Base-by-base conservation (phyloP, 1,140 invertebrate species). In the Saccostrea cuccullata region DNA sequence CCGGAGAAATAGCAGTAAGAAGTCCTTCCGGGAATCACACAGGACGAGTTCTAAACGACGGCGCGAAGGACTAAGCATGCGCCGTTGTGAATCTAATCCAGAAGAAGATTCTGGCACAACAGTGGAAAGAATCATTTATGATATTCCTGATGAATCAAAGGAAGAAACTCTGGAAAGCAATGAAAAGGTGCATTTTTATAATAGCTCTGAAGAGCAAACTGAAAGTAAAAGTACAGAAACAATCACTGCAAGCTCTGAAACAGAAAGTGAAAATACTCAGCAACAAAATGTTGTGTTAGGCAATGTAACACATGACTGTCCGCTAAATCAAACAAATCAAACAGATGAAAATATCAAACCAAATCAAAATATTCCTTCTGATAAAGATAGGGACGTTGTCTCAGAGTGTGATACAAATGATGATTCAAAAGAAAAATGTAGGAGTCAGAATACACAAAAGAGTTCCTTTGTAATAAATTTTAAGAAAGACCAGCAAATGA, bases 191-290 rank as follows among this genome's bases (percentile, higher is more conserved):
- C 15, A 15, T 30, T 77, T 77, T 15, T 77, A 77, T 30, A 77
- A 77, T 26, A 77, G 30, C 15, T 30, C 23, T 26, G 70, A 77
- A 30, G 70, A 77, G 3, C 70, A 30, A 36, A 15, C 30, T 11
- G 70, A 77, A 77, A 77, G 30, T 36, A 77, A 36, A 77, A 77
- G 70, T 26, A 77, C 70, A 30, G 70, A 77, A 77, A 77, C 70
- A 77, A 77, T 77, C 70, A 77, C 30, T 11, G 70, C 70, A 17
- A 26, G 26, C 13, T 77, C 70, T 30, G 70, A 77, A 26, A 30
- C 30, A 30, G 70, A 77, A 77, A 77, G 23, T 73, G 67, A 73
- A 77, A 77, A 30, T 26, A 77, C 15, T 15, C 9, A 77, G 13
- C 70, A 36, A 36, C 9, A 77, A 2, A 30, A 64, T 20, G n/a